A percentile compares a stretch with the other conserved stretches of the same genome.
Conservation (phyloP, 2,113 vertebrate genomes). For the Rhinichthys klamathensis region DNA sequence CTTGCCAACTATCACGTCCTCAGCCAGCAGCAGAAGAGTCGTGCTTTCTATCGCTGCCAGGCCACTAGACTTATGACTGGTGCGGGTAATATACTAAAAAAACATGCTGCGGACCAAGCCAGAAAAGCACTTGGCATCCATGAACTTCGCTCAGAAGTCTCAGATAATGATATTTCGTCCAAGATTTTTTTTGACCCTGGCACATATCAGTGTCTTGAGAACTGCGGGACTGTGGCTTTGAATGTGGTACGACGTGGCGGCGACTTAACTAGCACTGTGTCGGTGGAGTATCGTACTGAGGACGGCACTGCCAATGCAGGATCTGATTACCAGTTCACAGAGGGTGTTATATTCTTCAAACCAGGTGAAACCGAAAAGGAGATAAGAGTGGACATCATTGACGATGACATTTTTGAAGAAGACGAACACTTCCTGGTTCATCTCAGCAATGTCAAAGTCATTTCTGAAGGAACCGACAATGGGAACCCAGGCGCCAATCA, state of each 20-base stretch:
- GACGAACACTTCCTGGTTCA: slow-evolving; percentile 96
- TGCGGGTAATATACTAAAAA: slow-evolving; percentile 90
- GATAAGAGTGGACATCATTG: slow-evolving; percentile 88
- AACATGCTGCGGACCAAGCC: slow-evolving; percentile 89
- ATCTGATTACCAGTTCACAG: slow-evolving; percentile 88
- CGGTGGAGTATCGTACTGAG: slow-evolving; percentile 89
- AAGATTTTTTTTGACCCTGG: slow-evolving; percentile 90
- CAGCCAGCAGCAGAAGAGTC: slow-evolving; percentile 92
- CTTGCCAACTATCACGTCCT: slow-evolving; percentile 91
- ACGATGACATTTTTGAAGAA: slow-evolving; percentile 97
- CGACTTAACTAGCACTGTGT: slow-evolving; percentile 81
- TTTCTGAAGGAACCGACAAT: slow-evolving; percentile 69
- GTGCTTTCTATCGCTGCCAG: slow-evolving; percentile 94
- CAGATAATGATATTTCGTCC: slow-evolving; percentile 78
- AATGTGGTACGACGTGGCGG: slow-evolving; percentile 87
- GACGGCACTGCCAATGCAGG: slow-evolving; percentile 93
- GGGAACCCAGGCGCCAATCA: slow-evolving; percentile 71
- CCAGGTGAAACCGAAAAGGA: slow-evolving; percentile 93
- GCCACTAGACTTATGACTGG: slow-evolving; percentile 93
- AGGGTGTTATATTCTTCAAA: slow-evolving; percentile 88
- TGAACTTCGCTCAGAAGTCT: slow-evolving; percentile 81
- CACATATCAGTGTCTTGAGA: slow-evolving; percentile 93
- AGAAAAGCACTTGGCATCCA: slow-evolving; percentile 85
- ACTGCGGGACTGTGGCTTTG: slow-evolving; percentile 89
- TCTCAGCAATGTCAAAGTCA: slow-evolving; percentile 84